These are phyloP conservation scores for Standfussiana lucernea DNA, from an alignment of 2,888 invertebrate genomes.

Conservation along the genomic window DNA sequence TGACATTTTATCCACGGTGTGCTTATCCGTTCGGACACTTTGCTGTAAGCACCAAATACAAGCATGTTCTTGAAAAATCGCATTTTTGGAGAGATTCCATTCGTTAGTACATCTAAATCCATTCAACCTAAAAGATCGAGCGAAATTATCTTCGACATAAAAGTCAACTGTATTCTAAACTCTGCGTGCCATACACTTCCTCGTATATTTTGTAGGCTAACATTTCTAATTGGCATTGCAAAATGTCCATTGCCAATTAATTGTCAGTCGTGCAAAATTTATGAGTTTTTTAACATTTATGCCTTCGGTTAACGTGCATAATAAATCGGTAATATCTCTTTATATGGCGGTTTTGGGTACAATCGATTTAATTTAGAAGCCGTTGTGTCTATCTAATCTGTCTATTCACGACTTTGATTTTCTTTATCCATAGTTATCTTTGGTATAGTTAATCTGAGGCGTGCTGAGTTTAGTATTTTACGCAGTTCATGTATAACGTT, in stretches of 20 bases:
- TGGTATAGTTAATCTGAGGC: conserved; percentile 17
- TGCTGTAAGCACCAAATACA: neutral
- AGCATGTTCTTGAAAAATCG: too few relatives aligned
- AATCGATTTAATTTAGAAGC: conserved; percentile 56
- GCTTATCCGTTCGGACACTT: conserved; percentile 6
- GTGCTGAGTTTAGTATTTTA: conserved; percentile 19
- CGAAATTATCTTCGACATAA: neutral
- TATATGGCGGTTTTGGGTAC: conserved; percentile 52
- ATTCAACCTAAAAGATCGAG: neutral
- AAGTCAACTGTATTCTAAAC: conserved; percentile 31
- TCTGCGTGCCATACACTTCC: conserved; percentile 38
- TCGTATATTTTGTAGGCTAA: conserved; percentile 49
- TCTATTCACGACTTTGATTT: conserved; percentile 25
- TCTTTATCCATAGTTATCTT: conserved; percentile 19
- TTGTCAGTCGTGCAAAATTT: conserved; percentile 53
- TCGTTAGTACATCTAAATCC: neutral
- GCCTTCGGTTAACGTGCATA: conserved; percentile 59
- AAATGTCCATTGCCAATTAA: conserved; percentile 61
- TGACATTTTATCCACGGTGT: conserved; percentile 2
- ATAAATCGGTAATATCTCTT: conserved; percentile 65
- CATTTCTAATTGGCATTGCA: conserved; percentile 60
- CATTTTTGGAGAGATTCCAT: neutral
- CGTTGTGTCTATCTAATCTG: conserved; percentile 42
- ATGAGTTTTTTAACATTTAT: conserved; percentile 59
- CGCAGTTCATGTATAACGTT: neutral